These are phyloP conservation scores for Hydrolagus colliei DNA, from an alignment of 2,797 vertebrate species.

Conservation along the genomic window DNA sequence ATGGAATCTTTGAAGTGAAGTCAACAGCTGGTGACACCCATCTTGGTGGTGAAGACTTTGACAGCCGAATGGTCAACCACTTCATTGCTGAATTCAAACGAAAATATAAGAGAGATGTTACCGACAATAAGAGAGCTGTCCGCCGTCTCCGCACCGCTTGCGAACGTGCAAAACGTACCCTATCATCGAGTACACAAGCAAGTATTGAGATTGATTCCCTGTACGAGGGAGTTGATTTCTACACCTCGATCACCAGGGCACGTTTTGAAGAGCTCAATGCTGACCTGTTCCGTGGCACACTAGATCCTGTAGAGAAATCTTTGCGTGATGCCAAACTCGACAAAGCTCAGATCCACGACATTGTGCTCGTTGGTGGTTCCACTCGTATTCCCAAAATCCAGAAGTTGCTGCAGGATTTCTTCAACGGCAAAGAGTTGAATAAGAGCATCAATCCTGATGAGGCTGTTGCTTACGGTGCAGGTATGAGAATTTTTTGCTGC, in stretches of 20 bases:
- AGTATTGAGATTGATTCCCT: conserved; percentile 74
- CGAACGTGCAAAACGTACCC: conserved; percentile 67
- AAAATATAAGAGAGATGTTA: conserved; percentile 78
- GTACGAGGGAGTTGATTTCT: conserved; percentile 78
- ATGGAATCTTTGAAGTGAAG: conserved; percentile 80
- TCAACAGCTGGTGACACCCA: conserved; percentile 77
- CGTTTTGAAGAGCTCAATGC: conserved; percentile 79
- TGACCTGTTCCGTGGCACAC: conserved; percentile 74
- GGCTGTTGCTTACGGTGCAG: conserved; percentile 79
- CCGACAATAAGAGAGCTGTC: conserved; percentile 74
- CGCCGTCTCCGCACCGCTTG: conserved; percentile 69
- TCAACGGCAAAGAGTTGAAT: conserved; percentile 76
- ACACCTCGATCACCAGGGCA: conserved; percentile 79
- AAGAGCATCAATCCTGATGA: conserved; percentile 83
- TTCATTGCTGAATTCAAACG: conserved; percentile 78
- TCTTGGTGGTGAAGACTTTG: conserved; percentile 75
- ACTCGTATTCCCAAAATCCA: conserved; percentile 82
- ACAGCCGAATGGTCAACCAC: conserved; percentile 75
- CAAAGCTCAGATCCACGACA: conserved; percentile 71
- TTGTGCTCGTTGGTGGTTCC: conserved; percentile 76
- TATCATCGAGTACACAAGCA: conserved; percentile 70
- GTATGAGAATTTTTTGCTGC: conserved; percentile 39
- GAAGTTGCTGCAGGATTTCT: conserved; percentile 74
- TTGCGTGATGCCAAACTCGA: conserved; percentile 76
- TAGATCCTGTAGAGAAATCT: conserved; percentile 79